A percentile compares a stretch with the other conserved stretches of the same genome.
Evolutionary conservation across 2,888 invertebrate genomes (phyloP).

Genomic region (Branchipolynoe longqiensis): DNA sequence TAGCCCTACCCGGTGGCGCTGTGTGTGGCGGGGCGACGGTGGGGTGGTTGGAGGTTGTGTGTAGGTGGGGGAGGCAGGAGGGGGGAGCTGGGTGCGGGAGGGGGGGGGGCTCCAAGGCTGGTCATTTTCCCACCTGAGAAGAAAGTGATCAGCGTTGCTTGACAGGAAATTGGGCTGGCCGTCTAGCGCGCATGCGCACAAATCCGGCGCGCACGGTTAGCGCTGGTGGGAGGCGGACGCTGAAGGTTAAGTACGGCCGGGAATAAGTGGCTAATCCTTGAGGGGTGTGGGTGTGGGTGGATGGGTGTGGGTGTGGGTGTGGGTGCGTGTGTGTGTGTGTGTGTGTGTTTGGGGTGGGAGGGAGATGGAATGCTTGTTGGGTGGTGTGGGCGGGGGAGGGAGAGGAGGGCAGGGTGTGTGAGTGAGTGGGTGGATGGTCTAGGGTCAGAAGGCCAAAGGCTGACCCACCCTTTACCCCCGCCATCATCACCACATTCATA

Average conservation of each 20-base stretch:
- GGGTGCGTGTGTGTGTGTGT: not conserved
- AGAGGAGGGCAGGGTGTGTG: not conserved
- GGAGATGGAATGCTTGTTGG: not conserved
- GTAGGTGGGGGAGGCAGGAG: not conserved
- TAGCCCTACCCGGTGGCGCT: not conserved
- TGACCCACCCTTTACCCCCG: not conserved
- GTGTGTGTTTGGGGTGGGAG: not conserved
- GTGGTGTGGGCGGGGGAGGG: not conserved
- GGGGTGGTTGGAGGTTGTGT: not conserved
- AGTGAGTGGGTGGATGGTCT: not conserved
- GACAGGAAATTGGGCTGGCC: conserved; percentile 31
- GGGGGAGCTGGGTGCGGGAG: not conserved
- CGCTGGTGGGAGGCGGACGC: conserved; percentile 5
- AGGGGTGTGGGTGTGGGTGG: not conserved
- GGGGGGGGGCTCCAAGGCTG: not conserved
- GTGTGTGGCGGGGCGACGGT: no score
- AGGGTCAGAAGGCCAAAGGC: not conserved
- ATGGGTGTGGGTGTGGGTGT: not conserved
- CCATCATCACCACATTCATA: not conserved
- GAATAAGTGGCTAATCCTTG: not conserved
- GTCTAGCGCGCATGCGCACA: conserved; percentile 9
- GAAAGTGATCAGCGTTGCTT: not conserved
- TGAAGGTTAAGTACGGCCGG: conserved; percentile 36
- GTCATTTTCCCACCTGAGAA: conserved; percentile 47
- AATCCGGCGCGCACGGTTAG: conserved; percentile 1